A percentile compares a stretch with the other conserved stretches of the same genome.
phyloP scores from a whole-genome alignment of 2,888 invertebrate genomes.

The Drosophila falleni region DNA sequence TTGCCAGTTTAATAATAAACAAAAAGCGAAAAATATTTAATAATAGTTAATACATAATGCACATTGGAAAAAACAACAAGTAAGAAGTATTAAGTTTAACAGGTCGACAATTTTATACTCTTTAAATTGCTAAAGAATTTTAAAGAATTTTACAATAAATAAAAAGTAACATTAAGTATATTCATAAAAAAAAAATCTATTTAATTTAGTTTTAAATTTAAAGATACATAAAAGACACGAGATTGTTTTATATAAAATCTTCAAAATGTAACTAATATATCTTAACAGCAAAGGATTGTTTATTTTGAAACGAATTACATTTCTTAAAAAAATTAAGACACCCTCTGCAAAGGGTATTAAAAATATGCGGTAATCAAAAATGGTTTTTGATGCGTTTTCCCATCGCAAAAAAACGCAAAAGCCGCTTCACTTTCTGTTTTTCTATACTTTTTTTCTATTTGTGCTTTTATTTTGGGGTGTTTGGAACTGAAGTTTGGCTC shows the following conservation, averaged over 20 bases:
- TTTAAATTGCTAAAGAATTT: background rate
- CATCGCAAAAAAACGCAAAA: slow-evolving; percentile 1
- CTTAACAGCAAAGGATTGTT: too few relatives aligned
- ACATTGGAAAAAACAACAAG: slow-evolving; percentile 35
- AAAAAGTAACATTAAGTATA: background rate
- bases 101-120: background rate
- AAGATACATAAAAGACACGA: too few relatives aligned
- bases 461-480: slow-evolving; percentile 43
- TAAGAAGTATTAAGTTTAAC: slow-evolving; percentile 1
- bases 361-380: slow-evolving; percentile 64
- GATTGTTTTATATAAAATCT: too few relatives aligned
- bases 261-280: too few relatives aligned
- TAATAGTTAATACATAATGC: slow-evolving; percentile 50
- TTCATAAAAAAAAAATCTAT: too few relatives aligned
- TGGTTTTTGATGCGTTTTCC: slow-evolving; percentile 45
- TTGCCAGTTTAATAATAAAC: slow-evolving; percentile 31
- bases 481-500: slow-evolving; percentile 12
- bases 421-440: slow-evolving; percentile 16
- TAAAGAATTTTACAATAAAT: background rate
- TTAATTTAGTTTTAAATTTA: too few relatives aligned
- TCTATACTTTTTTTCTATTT: slow-evolving; percentile 10
- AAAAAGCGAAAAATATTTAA: slow-evolving; percentile 32
- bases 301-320: too few relatives aligned
- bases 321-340: background rate
- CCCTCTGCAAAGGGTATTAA: background rate